Base-by-base conservation (phyloP, 2,888 invertebrate species). In the Criorhina ranunculi region DNA sequence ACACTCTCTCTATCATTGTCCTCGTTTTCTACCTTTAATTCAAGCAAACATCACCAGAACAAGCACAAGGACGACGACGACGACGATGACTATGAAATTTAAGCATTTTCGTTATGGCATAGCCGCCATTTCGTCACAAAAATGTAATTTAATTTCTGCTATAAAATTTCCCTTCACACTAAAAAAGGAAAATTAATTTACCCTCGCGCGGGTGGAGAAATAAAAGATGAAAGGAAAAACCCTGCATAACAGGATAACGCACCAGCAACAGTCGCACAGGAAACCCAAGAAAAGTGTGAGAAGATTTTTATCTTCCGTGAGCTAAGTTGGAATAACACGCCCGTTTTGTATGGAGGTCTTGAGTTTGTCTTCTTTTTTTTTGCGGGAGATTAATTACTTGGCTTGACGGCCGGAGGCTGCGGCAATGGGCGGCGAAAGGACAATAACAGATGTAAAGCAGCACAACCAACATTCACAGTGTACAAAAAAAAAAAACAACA, bases 81-180 rank as follows among this genome's bases (percentile, higher is more conserved):
- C 24, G 35, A 75, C 66, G 67, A 67, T 55, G 35, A 75, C 66
- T 60, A 67, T 55, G 75, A 69, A 80, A 55, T 69, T 80, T 80
- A 67, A 66, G 53, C 37, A 80, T 69, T 75, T 76, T 75, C 51
- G 59, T 67, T 53, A 80, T 19, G 62, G 59, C 46, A 31, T n/a
- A 76, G 60, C 67, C 40, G 75, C 53, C 60, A 80, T 76, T 75
- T 69, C 80, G 67, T 80, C 80, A 80, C 80, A 76, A 80, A 67
- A 80, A 80, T 76, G 75, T 80, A 80, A 80, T 80, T 76, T 80
- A 75, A 69, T 80, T 80, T 80, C 24, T 62, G 53, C 67, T 33
- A 62, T 69, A 80, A 62, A 76, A 76, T 69, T 60, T 75, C 29
- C 44, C 37, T 40, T 31, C 37, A 37, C 60, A 76, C 59, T 60